phyloP scores from a whole-genome alignment of 2,113 vertebrate genomes.

The Brachyhypopomus occidentalis region DNA sequence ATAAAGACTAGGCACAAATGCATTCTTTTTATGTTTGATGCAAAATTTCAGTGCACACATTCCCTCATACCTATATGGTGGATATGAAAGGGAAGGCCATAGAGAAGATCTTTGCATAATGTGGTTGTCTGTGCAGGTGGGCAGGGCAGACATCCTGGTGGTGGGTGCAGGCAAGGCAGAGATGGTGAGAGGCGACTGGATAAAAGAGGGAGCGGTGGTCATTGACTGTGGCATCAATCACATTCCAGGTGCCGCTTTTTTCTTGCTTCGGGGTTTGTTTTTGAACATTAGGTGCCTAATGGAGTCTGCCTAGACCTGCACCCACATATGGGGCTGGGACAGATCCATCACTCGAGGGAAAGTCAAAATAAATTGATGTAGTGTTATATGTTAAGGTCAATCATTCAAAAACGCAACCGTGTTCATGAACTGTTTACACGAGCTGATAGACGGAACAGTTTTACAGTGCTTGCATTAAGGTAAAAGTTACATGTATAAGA shows the following conservation, averaged over 20 bases:
- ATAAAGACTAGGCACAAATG: too few species aligned
- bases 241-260: slow-evolving; percentile 75
- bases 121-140: slow-evolving; percentile 66
- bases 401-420: too few species aligned
- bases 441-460: too few species aligned
- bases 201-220: slow-evolving; percentile 91
- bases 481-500: too few species aligned
- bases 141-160: slow-evolving; percentile 91
- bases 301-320: slow-evolving; percentile 7
- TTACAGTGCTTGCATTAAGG: too few species aligned
- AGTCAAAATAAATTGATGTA: too few species aligned
- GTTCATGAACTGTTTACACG: too few species aligned
- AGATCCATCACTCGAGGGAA: too few species aligned
- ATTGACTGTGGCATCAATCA: slow-evolving; percentile 98
- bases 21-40: too few species aligned
- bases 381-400: too few species aligned
- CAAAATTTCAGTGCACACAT: not conserved
- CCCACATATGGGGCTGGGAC: too few species aligned
- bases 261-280: not conserved
- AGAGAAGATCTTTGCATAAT: not conserved
- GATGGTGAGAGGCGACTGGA: slow-evolving; percentile 95
- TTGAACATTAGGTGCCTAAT: not conserved
- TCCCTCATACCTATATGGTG: not conserved
- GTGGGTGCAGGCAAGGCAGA: slow-evolving; percentile 89
- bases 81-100: not conserved